Conservation (phyloP, 2,113 vertebrate genomes). For the Prietella phreatophila region DNA sequence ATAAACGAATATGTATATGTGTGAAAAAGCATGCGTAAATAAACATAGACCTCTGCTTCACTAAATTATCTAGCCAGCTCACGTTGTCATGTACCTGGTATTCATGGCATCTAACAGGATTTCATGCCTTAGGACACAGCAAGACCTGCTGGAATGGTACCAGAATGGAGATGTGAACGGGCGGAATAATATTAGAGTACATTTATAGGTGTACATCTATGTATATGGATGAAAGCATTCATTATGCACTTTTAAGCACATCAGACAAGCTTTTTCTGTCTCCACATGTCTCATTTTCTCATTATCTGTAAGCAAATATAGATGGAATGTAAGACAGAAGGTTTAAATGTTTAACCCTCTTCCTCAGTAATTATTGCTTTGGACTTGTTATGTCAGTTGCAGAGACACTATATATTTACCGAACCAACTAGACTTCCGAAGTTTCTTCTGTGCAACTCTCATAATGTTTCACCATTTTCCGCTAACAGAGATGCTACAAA, state of each 20-base stretch:
- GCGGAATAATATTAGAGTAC: not conserved
- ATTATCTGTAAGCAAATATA: not conserved
- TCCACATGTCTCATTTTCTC: not conserved
- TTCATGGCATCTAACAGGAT: conserved; percentile 12
- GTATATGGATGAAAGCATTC: not conserved
- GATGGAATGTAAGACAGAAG: not conserved
- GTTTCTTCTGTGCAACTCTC: not conserved
- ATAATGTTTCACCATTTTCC: not conserved
- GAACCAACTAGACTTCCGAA: not conserved
- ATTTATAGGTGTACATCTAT: not conserved
- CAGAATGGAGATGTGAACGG: not conserved
- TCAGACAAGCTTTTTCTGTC: not conserved
- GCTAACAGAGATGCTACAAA: not conserved
- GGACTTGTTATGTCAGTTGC: not conserved
- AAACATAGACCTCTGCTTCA: not conserved
- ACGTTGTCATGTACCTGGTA: not conserved
- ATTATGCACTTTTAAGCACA: not conserved
- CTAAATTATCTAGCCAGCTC: not conserved
- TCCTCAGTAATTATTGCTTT: not conserved
- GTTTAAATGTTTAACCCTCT: not conserved
- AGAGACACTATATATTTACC: not conserved
- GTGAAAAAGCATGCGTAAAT: not conserved
- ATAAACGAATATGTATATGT: not conserved
- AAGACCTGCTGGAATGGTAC: not conserved
- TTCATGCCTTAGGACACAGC: conserved; percentile 11